Base-by-base conservation (phyloP, 37 sponge, comb jelly and placozoan genomes). In the Spongilla lacustris region DNA sequence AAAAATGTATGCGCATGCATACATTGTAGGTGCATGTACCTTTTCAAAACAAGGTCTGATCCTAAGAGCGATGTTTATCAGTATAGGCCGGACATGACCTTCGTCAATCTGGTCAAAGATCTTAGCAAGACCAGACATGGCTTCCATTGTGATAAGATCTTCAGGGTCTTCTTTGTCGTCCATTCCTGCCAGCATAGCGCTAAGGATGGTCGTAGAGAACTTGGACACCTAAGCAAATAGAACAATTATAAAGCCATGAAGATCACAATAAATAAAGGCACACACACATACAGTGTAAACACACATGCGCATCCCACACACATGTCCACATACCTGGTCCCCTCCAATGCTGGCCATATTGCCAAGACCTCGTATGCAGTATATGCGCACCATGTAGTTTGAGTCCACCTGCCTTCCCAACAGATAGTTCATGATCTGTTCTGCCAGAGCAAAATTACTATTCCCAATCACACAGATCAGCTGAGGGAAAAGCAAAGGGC, bases 21-120 rank as follows among this genome's bases (percentile, higher is more conserved):
- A n/a, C n/a, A n/a, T n/a, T n/a, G n/a, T n/a, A n/a, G n/a, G n/a
- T n/a, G n/a, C n/a, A n/a, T 21, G n/a, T 75, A 96, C 97, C 97
- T 98, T 98, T 83, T 95, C 98, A 86, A 98, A 98, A 49, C 98
- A 98, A 17, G 98, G 98, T 74, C 98, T 38, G 23, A 98, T 98
- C 33, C 94, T 86, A n/a, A 98, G 91, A 9, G 93, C 83, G 67
- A 98, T 98, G 79, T 98, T 98, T 71, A 98, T 96, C 21, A 98
- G 84, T 22, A 98, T 98, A 5, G 98, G 94, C 74, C 98, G 25
- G 6, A 98, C 96, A 58, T 94, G 94, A 14, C 87, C 88, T 77
- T 98, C 98, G 21, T 96, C 98, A 49, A 98, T 95, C 79, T 90
- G 79, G n/a, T 85, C 90, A 80, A 98, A 90, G 26, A 98, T 93